Evolutionary conservation across 2,888 invertebrate genomes (phyloP).

Genomic region (Heliconius aoede): DNA sequence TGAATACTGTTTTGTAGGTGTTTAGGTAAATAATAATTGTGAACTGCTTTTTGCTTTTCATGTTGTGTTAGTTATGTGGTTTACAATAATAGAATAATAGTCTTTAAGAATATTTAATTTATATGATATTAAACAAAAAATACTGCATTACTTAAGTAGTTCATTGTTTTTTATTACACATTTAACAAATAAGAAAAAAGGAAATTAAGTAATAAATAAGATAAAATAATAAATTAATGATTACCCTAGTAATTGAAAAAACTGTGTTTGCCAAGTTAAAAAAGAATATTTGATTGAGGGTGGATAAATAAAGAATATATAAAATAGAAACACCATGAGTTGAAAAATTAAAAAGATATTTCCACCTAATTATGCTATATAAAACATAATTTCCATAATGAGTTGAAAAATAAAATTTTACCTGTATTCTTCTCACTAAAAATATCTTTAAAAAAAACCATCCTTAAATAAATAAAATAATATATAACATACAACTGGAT

Average conservation of each 20-base stretch:
- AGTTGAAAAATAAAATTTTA: neutral
- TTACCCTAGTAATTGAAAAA: no score
- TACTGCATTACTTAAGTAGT: slow-evolving; percentile 14
- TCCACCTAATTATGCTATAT: neutral
- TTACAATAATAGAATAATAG: neutral
- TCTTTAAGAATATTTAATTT: neutral
- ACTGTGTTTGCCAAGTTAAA: no score
- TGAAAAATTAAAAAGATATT: neutral
- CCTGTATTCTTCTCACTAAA: neutral
- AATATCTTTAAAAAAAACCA: neutral
- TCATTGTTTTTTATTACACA: neutral
- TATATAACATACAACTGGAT: neutral
- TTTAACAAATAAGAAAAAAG: neutral
- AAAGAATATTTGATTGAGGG: no score
- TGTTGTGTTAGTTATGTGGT: no score
- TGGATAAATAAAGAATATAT: no score
- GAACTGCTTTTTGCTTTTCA: no score
- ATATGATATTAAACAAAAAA: neutral
- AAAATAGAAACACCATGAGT: neutral
- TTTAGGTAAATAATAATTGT: no score
- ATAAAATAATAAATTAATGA: no score
- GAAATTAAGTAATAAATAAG: no score
- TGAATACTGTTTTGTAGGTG: no score
- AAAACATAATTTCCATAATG: no score
- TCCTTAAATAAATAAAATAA: neutral